Percentiles rank a stretch among this genome's conserved stretches.
Evolutionary conservation across 2,888 invertebrate genomes (phyloP).

Genomic region (Chloroclystis v-ata): DNA sequence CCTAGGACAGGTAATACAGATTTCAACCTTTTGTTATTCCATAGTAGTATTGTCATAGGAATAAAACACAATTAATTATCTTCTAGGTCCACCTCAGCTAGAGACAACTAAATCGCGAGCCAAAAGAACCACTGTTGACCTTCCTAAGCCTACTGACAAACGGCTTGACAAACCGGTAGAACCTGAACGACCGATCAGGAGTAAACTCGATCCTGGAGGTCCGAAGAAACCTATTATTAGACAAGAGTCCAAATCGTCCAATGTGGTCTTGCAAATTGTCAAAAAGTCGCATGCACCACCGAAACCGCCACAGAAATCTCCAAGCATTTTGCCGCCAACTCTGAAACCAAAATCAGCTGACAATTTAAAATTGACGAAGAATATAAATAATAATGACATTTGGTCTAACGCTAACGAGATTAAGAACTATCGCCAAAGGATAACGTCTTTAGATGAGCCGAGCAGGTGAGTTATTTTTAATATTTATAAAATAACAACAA

Average conservation of each 20-base stretch:
- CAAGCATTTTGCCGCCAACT: conserved; percentile 55
- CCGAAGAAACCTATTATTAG: conserved; percentile 43
- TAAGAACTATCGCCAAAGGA: conserved; percentile 43
- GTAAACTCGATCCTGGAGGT: conserved; percentile 49
- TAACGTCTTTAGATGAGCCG: conserved; percentile 34
- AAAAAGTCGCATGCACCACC: conserved; percentile 54
- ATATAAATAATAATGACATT: conserved; percentile 68
- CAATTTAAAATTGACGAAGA: conserved; percentile 54
- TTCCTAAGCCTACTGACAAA: conserved; percentile 42
- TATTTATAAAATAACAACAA: not conserved
- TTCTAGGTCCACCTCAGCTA: conserved; percentile 36
- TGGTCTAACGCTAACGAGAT: conserved; percentile 59
- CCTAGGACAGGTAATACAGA: conserved; percentile 59
- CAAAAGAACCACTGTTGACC: conserved; percentile 42
- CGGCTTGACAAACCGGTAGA: conserved; percentile 44
- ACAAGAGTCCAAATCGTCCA: conserved; percentile 47
- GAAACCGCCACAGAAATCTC: conserved; percentile 36
- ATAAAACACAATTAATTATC: conserved; percentile 3
- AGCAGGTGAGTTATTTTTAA: conserved; percentile 48
- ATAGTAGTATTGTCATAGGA: too few species aligned
- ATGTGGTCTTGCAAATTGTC: conserved; percentile 62
- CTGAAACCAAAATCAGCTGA: conserved; percentile 53
- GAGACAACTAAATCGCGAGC: conserved; percentile 47
- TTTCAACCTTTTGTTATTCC: not conserved
- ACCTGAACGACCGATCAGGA: conserved; percentile 52